Evolutionary conservation across 2,797 vertebrate genomes (phyloP).

Genomic region (Fringilla coelebs): DNA sequence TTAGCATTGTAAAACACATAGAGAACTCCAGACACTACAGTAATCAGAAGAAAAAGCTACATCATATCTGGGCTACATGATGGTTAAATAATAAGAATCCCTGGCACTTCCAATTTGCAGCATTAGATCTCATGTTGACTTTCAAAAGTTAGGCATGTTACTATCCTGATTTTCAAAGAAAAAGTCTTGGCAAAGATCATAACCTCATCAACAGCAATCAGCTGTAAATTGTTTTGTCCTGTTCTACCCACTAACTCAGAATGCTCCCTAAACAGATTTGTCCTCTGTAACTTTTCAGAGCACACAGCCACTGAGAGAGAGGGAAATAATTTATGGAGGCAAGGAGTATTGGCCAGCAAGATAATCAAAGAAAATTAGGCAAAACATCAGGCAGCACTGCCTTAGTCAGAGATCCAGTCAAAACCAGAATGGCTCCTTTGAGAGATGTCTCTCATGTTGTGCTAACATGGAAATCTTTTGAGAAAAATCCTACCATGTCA

Average conservation of each 20-base stretch:
- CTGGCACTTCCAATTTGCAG: neutral
- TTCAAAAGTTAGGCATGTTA: neutral
- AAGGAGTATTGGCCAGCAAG: neutral
- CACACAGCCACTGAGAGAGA: neutral
- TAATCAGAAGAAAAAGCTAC: neutral
- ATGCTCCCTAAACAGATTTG: neutral
- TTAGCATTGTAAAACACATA: neutral
- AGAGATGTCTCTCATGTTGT: neutral
- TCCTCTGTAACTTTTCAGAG: neutral
- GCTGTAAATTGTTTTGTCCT: neutral
- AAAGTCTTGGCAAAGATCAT: neutral
- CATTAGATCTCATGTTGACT: neutral
- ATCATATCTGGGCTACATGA: neutral
- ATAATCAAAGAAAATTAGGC: neutral
- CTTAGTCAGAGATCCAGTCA: neutral
- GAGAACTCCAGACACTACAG: neutral
- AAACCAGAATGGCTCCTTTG: neutral
- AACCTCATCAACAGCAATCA: neutral
- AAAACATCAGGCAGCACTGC: neutral
- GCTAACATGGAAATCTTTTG: neutral
- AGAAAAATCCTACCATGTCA: neutral
- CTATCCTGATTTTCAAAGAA: neutral
- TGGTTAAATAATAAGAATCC: neutral
- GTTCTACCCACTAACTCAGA: neutral
- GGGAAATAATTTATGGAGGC: neutral